Conservation (phyloP, 2,113 vertebrate species). For the Tenebrosternarchus preto region DNA sequence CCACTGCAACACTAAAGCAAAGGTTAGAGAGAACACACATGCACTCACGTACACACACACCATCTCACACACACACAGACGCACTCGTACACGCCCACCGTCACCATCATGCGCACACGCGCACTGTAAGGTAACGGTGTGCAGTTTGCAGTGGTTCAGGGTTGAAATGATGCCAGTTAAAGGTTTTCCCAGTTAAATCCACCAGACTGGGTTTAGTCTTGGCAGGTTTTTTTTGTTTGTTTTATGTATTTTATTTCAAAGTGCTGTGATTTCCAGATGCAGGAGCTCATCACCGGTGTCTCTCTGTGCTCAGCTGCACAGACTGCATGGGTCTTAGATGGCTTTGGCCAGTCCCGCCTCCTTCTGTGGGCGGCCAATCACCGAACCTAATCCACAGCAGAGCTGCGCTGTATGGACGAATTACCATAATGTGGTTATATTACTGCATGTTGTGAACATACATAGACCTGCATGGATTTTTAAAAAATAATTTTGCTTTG, state of each 20-base stretch:
- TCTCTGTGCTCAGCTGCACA: not conserved
- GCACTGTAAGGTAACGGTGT: not conserved
- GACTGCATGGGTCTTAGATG: not conserved
- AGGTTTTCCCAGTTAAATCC: not conserved
- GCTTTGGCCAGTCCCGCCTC: not conserved
- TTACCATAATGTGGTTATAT: too few relatives aligned
- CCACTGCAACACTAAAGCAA: constrained; percentile 69
- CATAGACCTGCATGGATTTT: too few relatives aligned
- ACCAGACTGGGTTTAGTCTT: not conserved
- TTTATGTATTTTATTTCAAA: too few relatives aligned
- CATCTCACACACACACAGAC: not conserved
- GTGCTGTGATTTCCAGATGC: not conserved
- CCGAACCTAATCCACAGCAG: too few relatives aligned
- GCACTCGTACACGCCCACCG: not conserved
- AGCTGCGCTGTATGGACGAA: too few relatives aligned
- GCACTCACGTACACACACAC: constrained; percentile 1
- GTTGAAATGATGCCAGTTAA: not conserved
- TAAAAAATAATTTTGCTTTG: too few relatives aligned
- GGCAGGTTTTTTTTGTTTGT: not conserved
- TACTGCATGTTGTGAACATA: too few relatives aligned
- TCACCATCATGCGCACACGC: not conserved
- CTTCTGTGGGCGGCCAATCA: too few relatives aligned
- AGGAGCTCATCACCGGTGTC: not conserved
- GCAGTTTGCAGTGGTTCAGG: not conserved
- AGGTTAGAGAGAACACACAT: constrained; percentile 55